Base-by-base conservation (phyloP, 2,888 invertebrate genomes). In the Andricus quercusramuli region DNA sequence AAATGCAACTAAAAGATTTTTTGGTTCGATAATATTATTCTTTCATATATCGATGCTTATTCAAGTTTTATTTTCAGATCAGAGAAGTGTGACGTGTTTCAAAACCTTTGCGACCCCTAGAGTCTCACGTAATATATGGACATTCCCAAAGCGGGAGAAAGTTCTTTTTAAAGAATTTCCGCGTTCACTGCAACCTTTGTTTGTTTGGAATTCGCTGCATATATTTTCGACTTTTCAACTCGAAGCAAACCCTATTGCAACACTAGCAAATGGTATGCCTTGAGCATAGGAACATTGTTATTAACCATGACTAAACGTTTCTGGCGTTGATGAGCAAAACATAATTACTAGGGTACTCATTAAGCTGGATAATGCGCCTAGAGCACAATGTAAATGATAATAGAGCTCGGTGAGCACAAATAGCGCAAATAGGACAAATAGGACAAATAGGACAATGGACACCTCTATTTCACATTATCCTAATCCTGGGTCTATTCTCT, bases 221-320 rank as follows among this genome's bases (percentile, higher is more conserved):
- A n/a, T n/a, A 59, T 22, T 51, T 68, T 47, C 44, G 47, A 47
- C 6, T 68, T 25, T 47, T 47, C 15, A 68, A 25, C 25, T 22
- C n/a, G n/a, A 4, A 13, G 25, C 13, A 22, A 47, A 44, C 8
- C 17, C 25, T 29, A 25, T 68, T 44, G 8, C 47, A 47, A 22
- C 15, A 13, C 15, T 25, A 20, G 25, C 6, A 68, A 68, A 47
- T 68, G 17, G 47, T 68, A 15, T 68, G 68, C 22, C 13, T 15
- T 25, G 59, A 8, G 25, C 2, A 9, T 44, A 25, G 25, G 20
- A 17, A 68, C 47, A 51, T 51, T 47, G 70, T 70, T 70, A 70
- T 47, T 51, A 20, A 51, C 51, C 70, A 51, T 70, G 70, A 70
- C 70, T 51, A 70, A 70, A 70, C 70, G 51, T 70, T 70, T 51